Evolutionary conservation across 2,113 vertebrate genomes (phyloP), one percentile per base, ranked within the genome.

Genomic region (Cygnus atratus): DNA sequence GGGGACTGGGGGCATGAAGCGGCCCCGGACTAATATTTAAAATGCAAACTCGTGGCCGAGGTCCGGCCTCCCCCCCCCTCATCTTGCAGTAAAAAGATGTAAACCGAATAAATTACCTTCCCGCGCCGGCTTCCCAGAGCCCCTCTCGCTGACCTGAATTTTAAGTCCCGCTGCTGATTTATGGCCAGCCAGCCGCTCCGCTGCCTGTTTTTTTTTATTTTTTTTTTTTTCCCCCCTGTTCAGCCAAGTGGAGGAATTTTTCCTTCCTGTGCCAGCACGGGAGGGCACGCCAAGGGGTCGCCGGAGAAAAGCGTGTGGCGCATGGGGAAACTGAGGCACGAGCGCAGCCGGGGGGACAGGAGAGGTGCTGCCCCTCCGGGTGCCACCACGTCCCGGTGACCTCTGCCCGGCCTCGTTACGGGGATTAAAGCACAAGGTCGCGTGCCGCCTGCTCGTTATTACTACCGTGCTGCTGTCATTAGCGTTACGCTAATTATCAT

Each of bases 71-170:
- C 13, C 19, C 50, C 7, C 17, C 1, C 39, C 93, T 95, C 86
- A 87, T 92, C 97, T 95, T 94, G 97, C 96, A 97, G 97, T 95
- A 97, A 97, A 98, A 95, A 97, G 97, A 97, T 97, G 98, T 96
- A 98, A 98, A 98, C 97, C 98, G 97, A 97, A 98, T 97, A 98
- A 98, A 98, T 98, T 97, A 98, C 97, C 95, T 97, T 95, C 95
- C 94, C 87, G 68, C 7, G 24, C 87, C 91, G 61, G 95, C 97
- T 98, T 97, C 97, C 78, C 35, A 97, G 97, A 94, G 74, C 75
- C 91, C 97, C 96, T 95, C 88, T 97, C 96, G 96, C 97, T 98
- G 98, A 98, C 96, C 92, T 67, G 98, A 98, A 98, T 98, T 97
- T 97, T 98, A 98, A 98, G 96, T 97, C 97, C 96, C 78, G 54